Conservation (phyloP, 2,797 vertebrate genomes). For the Thamnophis elegans region DNA sequence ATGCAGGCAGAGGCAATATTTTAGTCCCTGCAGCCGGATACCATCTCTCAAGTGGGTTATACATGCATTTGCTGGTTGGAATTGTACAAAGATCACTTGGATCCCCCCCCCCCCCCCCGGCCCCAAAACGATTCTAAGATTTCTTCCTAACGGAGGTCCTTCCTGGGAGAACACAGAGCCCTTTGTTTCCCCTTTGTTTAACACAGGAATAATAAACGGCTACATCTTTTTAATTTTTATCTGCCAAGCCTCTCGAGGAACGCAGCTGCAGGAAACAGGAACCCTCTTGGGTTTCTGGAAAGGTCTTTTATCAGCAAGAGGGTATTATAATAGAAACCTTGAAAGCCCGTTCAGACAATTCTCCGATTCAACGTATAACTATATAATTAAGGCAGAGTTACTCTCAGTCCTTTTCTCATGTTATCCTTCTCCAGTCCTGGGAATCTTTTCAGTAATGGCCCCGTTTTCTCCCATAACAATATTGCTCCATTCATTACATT, state of each 20-base stretch:
- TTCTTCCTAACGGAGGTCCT: neutral
- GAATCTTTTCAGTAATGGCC: neutral
- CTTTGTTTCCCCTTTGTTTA: neutral
- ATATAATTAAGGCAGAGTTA: neutral
- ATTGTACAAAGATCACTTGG: neutral
- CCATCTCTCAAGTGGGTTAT: neutral
- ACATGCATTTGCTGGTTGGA: neutral
- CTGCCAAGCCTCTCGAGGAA: neutral
- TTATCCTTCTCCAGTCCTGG: neutral
- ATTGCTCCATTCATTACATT: neutral
- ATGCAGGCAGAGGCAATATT: neutral
- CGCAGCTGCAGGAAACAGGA: neutral
- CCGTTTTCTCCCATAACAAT: neutral
- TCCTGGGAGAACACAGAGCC: neutral
- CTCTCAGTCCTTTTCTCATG: neutral
- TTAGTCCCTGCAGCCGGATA: neutral
- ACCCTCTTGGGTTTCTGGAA: neutral
- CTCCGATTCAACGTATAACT: neutral
- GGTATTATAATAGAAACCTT: neutral
- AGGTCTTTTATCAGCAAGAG: neutral
- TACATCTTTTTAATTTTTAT: neutral
- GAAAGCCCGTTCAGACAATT: neutral
- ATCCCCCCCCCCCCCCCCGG: neutral
- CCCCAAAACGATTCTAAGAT: neutral
- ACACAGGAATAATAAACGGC: neutral